Evolutionary conservation across 2,797 vertebrate genomes (phyloP), one percentile per base, ranked within the genome.

Genomic region (Acrossocheilus fasciatus): DNA sequence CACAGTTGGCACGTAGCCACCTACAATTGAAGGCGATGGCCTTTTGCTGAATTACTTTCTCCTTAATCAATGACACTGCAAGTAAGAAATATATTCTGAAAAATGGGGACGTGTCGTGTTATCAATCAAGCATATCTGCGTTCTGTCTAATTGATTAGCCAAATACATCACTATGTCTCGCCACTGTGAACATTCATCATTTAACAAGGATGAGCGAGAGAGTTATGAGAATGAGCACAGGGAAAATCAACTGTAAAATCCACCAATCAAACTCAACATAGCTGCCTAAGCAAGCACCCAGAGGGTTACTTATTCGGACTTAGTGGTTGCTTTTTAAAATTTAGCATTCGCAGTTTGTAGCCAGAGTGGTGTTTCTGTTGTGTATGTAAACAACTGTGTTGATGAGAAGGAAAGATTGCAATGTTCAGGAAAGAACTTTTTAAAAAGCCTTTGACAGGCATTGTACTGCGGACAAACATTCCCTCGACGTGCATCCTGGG

Each of bases 51-150:
- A 93, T 93, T 92, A 90, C 92, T 85, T 91, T 89, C 85, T 76
- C 85, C 91, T 93, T 93, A 94, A 94, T 95, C 93, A 94, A 93
- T 94, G 94, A 92, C 93, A 91, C 47, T 20, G 80, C 74, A 69
- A 86, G 81, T 54, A 86, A 87, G 87, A 91, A 93, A 92, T 90
- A 89, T 90, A 90, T 93, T 78, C 88, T 59, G 89, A 90, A 92
- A 90, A 92, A 88, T 30, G 74, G 86, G 57, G 45, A 83, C 18
- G 74, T 77, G 76, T 84, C 84, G 54, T 87, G 45, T 15, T 88
- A 94, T 95, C 92, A 90, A 92, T 94, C 93, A 94, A 66, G 74
- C 52, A 62, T 41, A 50, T 84, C 86, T 79, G 84, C 50, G 86
- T 64, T 39, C 62, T 75, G 90, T 66, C 90, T 92, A 91, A 92